Conservation (phyloP, 2,888 invertebrate species). For the Gryllus longicercus region DNA sequence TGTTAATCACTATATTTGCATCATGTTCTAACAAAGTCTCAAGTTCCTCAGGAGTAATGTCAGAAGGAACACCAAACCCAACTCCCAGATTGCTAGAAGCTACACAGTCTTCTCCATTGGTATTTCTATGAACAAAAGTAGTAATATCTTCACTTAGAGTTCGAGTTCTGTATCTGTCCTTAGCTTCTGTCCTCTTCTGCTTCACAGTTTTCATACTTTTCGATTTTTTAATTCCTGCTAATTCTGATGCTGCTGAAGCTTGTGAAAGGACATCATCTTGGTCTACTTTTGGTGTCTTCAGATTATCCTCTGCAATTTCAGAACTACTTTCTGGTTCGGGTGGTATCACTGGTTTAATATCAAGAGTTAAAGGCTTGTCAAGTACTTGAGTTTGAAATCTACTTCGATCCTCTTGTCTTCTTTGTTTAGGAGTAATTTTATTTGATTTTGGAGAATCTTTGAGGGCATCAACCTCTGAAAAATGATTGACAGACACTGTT, state of each 20-base stretch:
- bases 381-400: slow-evolving; percentile 67
- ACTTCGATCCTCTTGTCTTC: slow-evolving; percentile 62
- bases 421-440: slow-evolving; percentile 61
- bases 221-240: slow-evolving; percentile 33
- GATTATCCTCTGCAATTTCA: slow-evolving; percentile 35
- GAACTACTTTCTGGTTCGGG: slow-evolving; percentile 37
- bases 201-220: slow-evolving; percentile 53
- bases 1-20: slow-evolving; percentile 56
- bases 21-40: slow-evolving; percentile 54
- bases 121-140: slow-evolving; percentile 11
- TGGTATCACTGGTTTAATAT: slow-evolving; percentile 37
- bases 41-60: slow-evolving; percentile 46
- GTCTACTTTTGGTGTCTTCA: slow-evolving; percentile 4
- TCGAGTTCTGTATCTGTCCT: slow-evolving; percentile 70
- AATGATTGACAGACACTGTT: slow-evolving; percentile 18
- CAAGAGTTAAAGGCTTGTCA: slow-evolving; percentile 44
- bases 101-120: neutral
- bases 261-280: neutral
- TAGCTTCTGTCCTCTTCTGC: slow-evolving; percentile 61
- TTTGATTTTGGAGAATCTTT: neutral
- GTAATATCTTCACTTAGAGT: slow-evolving; percentile 53
- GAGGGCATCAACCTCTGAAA: slow-evolving; percentile 22
- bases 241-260: neutral
- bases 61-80: slow-evolving; percentile 25
- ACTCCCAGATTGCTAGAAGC: neutral